Conservation (phyloP, 2,797 vertebrate species). For the Anabas testudineus region DNA sequence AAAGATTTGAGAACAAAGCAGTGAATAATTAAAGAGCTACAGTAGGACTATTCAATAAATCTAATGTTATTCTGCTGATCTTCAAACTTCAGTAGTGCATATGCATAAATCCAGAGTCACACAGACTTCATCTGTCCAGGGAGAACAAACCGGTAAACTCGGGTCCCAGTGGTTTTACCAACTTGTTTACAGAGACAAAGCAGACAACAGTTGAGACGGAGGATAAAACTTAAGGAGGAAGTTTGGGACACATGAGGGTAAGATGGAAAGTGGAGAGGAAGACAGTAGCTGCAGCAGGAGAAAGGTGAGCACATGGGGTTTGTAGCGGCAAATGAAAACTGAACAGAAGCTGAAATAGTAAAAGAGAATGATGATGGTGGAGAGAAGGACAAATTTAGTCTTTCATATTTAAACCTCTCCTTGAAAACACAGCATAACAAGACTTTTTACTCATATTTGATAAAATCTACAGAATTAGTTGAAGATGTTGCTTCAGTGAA, state of each 20-base stretch:
- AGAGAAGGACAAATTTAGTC: no score
- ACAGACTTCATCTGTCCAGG: slow-evolving; percentile 18
- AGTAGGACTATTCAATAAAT: slow-evolving; percentile 28
- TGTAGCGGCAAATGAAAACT: no score
- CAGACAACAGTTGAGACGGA: slow-evolving; percentile 12
- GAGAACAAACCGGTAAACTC: slow-evolving; percentile 18
- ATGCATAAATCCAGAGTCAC: slow-evolving; percentile 34
- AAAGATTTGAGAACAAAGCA: neutral
- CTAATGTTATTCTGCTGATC: slow-evolving; percentile 45
- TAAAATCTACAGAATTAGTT: no score
- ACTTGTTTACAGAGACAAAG: slow-evolving; percentile 21
- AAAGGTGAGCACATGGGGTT: neutral
- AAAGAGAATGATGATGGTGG: no score
- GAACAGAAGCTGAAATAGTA: no score
- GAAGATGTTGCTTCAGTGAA: no score
- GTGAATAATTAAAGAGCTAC: slow-evolving; percentile 56
- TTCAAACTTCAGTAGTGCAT: slow-evolving; percentile 7
- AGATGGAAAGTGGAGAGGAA: neutral
- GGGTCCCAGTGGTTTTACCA: slow-evolving; percentile 4
- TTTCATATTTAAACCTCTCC: no score
- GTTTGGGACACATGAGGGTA: neutral
- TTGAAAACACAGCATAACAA: no score
- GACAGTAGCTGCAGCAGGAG: neutral
- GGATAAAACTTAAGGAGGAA: slow-evolving; percentile 8
- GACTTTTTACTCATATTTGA: no score